These are phyloP conservation scores for Hafferia zeledoni DNA, from an alignment of 2,797 vertebrate genomes.

Conservation along the genomic window DNA sequence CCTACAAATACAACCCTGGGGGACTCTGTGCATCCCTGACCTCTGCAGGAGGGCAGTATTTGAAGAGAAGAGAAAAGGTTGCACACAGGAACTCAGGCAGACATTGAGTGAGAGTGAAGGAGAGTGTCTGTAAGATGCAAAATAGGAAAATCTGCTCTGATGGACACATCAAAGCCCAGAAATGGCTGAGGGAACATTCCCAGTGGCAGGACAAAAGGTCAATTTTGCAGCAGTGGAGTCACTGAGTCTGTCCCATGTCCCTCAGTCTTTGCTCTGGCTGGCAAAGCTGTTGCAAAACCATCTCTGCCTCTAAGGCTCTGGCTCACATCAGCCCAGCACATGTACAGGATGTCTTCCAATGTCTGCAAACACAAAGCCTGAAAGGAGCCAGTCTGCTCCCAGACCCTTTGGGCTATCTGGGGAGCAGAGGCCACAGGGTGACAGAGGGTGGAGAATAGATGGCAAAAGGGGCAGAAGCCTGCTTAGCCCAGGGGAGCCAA, in stretches of 20 bases:
- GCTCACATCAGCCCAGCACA: conserved; percentile 1
- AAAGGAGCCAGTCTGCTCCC: not conserved
- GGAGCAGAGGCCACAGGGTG: not conserved
- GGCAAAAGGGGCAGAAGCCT: not conserved
- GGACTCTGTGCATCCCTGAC: not conserved
- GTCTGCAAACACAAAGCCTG: conserved; percentile 7
- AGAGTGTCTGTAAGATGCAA: not conserved
- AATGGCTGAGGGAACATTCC: not conserved
- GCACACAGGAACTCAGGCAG: rapidly evolving
- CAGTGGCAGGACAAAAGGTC: conserved; percentile 32
- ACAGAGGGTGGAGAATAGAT: not conserved
- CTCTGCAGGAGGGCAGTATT: not conserved
- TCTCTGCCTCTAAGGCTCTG: not conserved
- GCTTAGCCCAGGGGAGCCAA: not conserved
- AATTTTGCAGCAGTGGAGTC: not conserved
- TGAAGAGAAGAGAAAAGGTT: not conserved
- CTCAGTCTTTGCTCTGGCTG: conserved; percentile 13
- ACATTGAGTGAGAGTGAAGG: not conserved
- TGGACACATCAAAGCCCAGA: not conserved
- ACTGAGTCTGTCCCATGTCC: not conserved
- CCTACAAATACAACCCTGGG: not conserved
- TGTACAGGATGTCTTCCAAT: not conserved
- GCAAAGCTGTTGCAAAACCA: not conserved
- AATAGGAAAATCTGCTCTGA: conserved; percentile 1
- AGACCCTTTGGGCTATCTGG: not conserved